A percentile compares a stretch with the other conserved stretches of the same genome.
These are phyloP conservation scores for Hydractinia echinata DNA, from an alignment of 30 jellyfish, hydroid and myxozoan genomes.

Conservation along the genomic window DNA sequence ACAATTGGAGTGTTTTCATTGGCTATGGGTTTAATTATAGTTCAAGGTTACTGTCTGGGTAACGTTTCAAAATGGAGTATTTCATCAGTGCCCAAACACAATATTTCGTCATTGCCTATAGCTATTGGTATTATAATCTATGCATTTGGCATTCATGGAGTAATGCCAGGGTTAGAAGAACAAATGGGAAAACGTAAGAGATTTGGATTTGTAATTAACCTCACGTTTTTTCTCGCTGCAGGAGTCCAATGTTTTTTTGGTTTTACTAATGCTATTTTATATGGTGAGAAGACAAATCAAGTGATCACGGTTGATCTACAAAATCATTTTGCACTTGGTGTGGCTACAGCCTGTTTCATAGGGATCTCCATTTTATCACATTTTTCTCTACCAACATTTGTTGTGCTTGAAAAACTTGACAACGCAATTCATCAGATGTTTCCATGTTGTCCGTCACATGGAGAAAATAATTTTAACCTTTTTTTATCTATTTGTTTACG, in stretches of 20 bases:
- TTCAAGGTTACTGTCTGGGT: conserved; percentile 64
- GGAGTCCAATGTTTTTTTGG: conserved; percentile 47
- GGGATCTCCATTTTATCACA: conserved; percentile 66
- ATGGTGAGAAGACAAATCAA: conserved; percentile 64
- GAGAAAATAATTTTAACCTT: conserved; percentile 7
- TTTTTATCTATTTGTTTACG: conserved; percentile 40
- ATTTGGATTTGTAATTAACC: conserved; percentile 43
- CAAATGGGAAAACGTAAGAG: conserved; percentile 80
- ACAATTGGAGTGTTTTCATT: conserved; percentile 58
- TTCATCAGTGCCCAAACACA: conserved; percentile 30
- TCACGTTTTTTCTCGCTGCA: conserved; percentile 45
- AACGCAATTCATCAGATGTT: conserved; percentile 38
- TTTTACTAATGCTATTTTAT: conserved; percentile 63
- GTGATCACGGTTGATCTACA: conserved; percentile 75
- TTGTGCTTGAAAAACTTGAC: conserved; percentile 80
- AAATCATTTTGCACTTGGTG: conserved; percentile 62
- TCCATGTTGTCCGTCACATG: conserved; percentile 35
- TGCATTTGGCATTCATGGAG: conserved; percentile 88
- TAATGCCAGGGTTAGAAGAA: conserved; percentile 88
- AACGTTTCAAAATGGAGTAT: conserved; percentile 44
- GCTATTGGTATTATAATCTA: conserved; percentile 64
- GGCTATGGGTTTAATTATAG: conserved; percentile 52
- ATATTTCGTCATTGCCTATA: conserved; percentile 55
- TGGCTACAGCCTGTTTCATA: conserved; percentile 62
- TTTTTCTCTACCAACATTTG: conserved; percentile 84